Base-by-base conservation (phyloP, 30 jellyfish, hydroid and myxozoan genomes). In the Pseudorhiza aurosa region DNA sequence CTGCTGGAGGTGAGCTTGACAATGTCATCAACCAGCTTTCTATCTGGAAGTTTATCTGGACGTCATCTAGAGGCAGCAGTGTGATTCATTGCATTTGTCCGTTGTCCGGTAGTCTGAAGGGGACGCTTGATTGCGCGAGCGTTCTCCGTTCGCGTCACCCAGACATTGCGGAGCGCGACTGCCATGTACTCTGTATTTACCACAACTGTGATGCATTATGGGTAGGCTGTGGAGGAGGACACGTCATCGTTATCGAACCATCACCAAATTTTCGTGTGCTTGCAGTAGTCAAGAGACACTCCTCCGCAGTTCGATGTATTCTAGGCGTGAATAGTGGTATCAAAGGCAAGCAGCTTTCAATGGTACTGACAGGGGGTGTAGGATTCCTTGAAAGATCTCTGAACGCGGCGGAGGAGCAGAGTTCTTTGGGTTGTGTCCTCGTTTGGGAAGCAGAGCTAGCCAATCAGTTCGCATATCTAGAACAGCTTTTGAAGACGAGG, bases 221-320 rank as follows among this genome's bases (percentile, higher is more conserved):
- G 98, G 37, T 92, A 32, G 98, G 98, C 25, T 65, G 91, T 29
- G 96, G 95, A 25, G 89, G 95, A 31, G 98, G 98, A 0, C 95
- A 92, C 35, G 75, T 92, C 22, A 62, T 92, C 58, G 40, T 92
- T 2, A 69, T 72, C 8, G 93, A 89, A 40, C 87, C 83, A 25
- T 35, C 60, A 19, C 55, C 32, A 26, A 58, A 44, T 42, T 82
- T 69, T 49, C 37, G 65, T 35, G 79, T 58, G 17, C 70, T 89
- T 6, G 84, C 96, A 1, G 87, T 83, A 9, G 21, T 89, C 36
- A 45, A 82, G 47, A 58, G 97, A 35, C 96, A 83, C 53, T 33
- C 82, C 11, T 82, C 97, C 4, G 86, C 96, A 1, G 93, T 89
- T 50, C 91, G 96, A 1, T 71, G 93, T 55, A 82, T 89, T 28